Conservation (phyloP, 2,113 vertebrate species). For the Globicephala melas region DNA sequence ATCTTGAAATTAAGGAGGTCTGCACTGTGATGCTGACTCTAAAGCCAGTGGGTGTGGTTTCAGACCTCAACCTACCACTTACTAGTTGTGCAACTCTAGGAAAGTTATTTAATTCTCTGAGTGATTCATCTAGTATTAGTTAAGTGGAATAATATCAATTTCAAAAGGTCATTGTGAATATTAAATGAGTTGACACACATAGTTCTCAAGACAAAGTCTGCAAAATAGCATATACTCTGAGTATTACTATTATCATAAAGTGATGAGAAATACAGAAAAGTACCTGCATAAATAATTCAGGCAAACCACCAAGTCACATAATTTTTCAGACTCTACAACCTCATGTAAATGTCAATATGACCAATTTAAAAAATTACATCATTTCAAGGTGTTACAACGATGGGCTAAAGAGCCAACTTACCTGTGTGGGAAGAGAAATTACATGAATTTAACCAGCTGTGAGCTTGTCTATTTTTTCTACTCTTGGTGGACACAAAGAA, state of each 20-base stretch:
- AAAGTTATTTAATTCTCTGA: neutral
- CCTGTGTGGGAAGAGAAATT: neutral
- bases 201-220: neutral
- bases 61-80: neutral
- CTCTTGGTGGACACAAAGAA: constrained; percentile 28
- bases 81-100: neutral
- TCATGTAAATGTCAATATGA: neutral
- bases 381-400: neutral
- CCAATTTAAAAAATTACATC: neutral
- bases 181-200: neutral
- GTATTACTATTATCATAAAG: neutral
- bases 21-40: too few species aligned
- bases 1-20: neutral
- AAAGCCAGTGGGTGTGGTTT: neutral
- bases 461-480: neutral
- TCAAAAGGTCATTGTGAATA: neutral
- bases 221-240: neutral
- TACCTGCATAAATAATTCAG: neutral
- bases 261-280: neutral
- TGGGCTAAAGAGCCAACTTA: neutral
- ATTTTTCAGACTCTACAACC: neutral
- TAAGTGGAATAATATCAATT: neutral
- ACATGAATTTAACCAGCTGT: neutral
- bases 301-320: neutral
- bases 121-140: neutral